Evolutionary conservation across 2,797 vertebrate genomes (phyloP).

Genomic region (Brotogeris chrysoptera): DNA sequence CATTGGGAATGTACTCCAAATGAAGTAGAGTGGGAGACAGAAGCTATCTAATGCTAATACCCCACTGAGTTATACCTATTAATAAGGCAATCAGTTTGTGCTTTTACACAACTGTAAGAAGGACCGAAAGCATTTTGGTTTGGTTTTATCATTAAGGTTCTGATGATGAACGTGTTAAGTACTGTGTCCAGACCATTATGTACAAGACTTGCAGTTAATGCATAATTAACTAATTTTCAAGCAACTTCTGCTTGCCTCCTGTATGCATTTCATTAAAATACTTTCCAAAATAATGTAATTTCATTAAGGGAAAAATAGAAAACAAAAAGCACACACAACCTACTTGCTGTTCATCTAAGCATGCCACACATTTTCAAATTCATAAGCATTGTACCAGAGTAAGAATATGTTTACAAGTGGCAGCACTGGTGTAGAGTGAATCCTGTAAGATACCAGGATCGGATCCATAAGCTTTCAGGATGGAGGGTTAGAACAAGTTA

Average conservation of each 20-base stretch:
- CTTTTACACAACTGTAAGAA: neutral
- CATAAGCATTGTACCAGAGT: neutral
- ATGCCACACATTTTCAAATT: neutral
- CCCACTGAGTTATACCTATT: neutral
- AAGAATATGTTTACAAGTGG: neutral
- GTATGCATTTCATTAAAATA: slow-evolving; percentile 22
- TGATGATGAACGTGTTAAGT: neutral
- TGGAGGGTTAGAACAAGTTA: neutral
- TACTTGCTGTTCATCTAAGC: neutral
- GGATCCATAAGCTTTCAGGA: neutral
- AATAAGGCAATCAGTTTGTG: neutral
- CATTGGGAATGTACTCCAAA: neutral
- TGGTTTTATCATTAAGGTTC: neutral
- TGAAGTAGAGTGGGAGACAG: neutral
- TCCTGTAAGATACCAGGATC: neutral
- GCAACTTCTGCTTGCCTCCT: slow-evolving; percentile 17
- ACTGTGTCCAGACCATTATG: neutral
- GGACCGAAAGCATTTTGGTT: neutral
- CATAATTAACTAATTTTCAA: slow-evolving; percentile 52
- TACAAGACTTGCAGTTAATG: neutral
- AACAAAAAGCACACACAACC: neutral
- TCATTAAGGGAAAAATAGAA: neutral
- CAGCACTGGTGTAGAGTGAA: neutral
- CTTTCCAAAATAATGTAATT: slow-evolving; percentile 17
- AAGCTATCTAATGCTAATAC: neutral